Base-by-base conservation (phyloP, 2,113 vertebrate genomes). In the Sigmodon hispidus region DNA sequence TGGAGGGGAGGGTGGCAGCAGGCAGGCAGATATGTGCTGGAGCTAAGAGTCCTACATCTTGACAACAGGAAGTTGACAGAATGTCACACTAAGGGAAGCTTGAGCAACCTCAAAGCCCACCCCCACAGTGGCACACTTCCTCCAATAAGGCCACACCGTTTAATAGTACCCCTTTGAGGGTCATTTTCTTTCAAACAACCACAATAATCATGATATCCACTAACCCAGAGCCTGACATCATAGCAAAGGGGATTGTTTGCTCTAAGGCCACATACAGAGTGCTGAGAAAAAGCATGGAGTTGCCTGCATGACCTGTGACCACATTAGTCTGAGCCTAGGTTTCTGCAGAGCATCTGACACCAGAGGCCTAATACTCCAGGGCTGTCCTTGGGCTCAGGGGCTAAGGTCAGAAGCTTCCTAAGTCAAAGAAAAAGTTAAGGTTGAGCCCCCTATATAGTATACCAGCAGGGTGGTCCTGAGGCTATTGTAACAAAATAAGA, bases 231-330 rank as follows among this genome's bases (percentile, higher is more conserved):
- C 26, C 21, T 40, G 40, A 19, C 40, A 65, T 8, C 29, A 16
- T 11, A 34, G 57, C 31, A 7, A 86, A 86, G 59, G 22, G 45
- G 19, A 81, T 93, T 43, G 81, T 15, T 48, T 17, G 36, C 75
- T 91, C 12, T n/a, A 34, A 52, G 70, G 13, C 69, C 21, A 45
- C 16, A 40, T 48, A 1, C 6, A 2, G 1, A 26, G 1, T 76
- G 36, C 73, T 29, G 67, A 57, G 52, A 22, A 65, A 75, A 73
- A 81, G 6, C 24, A 26, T 3, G 5, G 21, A 5, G 61, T 31
- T 0, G 1, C 36, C 2, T 0, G 0, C 9, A 57, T 7, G 67
- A 61, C 63, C 16, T 43, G 52, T 34, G 75, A 34, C 36, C 2
- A 10, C 12, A 15, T 8, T 29, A 5, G 4, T 50, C 86, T 48